phyloP scores from a whole-genome alignment of 2,888 invertebrate species.

The Brachyopa scutellaris region DNA sequence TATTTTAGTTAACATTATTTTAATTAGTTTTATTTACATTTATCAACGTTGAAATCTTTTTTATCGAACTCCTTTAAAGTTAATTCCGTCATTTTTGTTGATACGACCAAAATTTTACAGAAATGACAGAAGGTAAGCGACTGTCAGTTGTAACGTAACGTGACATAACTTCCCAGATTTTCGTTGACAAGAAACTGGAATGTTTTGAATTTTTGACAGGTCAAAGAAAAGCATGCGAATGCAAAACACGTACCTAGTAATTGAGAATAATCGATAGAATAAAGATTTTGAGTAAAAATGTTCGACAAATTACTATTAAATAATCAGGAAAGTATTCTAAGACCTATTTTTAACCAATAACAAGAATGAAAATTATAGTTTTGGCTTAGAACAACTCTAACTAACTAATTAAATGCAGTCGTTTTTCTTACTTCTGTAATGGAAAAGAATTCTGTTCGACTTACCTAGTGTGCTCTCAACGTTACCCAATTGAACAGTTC shows the following conservation, averaged over 20 bases:
- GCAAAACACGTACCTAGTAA: too few species aligned
- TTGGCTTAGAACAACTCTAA: too few species aligned
- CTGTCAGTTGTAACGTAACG: constrained; percentile 13
- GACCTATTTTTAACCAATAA: neutral
- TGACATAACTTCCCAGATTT: neutral
- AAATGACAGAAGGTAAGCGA: neutral
- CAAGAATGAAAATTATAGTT: neutral
- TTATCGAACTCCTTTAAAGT: constrained; percentile 80
- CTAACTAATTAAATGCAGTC: too few species aligned
- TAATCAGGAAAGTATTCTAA: constrained; percentile 77
- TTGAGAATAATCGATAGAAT: too few species aligned
- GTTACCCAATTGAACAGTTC: too few species aligned
- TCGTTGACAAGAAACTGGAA: constrained; percentile 18
- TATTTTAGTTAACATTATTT: neutral
- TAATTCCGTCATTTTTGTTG: constrained; percentile 72
- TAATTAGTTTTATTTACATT: constrained; percentile 75
- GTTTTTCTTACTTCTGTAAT: too few species aligned
- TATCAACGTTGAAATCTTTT: constrained; percentile 80
- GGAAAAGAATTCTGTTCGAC: too few species aligned
- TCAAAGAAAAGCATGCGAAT: neutral
- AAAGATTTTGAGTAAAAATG: constrained; percentile 75
- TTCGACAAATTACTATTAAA: constrained; percentile 79
- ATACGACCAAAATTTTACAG: neutral
- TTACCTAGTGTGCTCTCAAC: too few species aligned
- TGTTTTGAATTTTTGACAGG: constrained; percentile 55